phyloP scores from a whole-genome alignment of 2,888 invertebrate genomes.

The Catocala fraxini region DNA sequence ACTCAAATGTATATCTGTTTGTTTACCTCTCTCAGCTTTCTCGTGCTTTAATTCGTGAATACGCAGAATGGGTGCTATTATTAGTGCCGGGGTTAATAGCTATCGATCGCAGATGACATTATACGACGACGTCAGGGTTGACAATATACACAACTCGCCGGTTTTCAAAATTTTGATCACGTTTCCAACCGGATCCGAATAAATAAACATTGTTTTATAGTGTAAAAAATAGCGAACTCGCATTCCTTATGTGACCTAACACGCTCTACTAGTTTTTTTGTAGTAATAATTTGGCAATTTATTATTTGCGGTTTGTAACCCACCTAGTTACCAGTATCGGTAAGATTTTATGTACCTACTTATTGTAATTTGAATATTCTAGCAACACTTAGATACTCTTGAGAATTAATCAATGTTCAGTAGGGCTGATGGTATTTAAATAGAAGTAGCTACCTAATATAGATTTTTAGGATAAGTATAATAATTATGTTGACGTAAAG shows the following conservation, averaged over 20 bases:
- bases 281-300: constrained; percentile 41
- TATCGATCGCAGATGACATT: constrained; percentile 57
- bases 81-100: constrained; percentile 58
- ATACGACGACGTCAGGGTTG: constrained; percentile 41
- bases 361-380: no score
- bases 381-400: no score
- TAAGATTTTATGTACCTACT: constrained; percentile 25
- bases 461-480: no score
- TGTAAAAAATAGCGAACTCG: constrained; percentile 56
- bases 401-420: no score
- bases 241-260: constrained; percentile 71
- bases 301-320: constrained; percentile 27
- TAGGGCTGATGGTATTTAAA: no score
- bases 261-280: constrained; percentile 75
- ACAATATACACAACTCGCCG: constrained; percentile 36
- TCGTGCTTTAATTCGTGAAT: constrained; percentile 52
- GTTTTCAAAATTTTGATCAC: constrained; percentile 50
- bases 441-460: no score
- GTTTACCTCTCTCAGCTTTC: constrained; percentile 70
- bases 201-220: constrained; percentile 49
- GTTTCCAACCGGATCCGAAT: constrained; percentile 58
- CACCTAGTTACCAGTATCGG: constrained; percentile 10
- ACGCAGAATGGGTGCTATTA: constrained; percentile 56
- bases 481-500: no score
- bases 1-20: constrained; percentile 59